Conservation (phyloP, 2,888 invertebrate genomes). For the Eilema griseolum region DNA sequence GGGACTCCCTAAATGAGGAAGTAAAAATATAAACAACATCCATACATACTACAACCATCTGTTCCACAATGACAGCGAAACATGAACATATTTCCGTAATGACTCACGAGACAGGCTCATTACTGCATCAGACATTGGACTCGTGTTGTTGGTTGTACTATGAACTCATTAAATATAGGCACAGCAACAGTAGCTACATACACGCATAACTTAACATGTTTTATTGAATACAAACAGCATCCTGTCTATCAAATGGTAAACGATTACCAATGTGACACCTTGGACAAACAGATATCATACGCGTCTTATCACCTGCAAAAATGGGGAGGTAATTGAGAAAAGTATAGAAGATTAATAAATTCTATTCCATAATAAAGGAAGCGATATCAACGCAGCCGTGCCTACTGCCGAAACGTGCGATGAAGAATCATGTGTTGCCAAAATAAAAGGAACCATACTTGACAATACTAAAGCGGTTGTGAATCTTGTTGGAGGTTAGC, state of each 20-base stretch:
- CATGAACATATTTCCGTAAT: conserved; percentile 45
- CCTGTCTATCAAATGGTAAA: neutral
- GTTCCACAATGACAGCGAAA: conserved; percentile 45
- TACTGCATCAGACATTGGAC: conserved; percentile 42
- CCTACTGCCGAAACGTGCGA: no score
- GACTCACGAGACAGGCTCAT: conserved; percentile 51
- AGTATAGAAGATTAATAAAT: no score
- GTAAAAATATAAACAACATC: conserved; percentile 26
- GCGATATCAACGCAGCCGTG: no score
- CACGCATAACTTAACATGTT: neutral
- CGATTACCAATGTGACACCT: neutral
- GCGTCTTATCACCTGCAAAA: neutral
- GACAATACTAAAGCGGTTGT: no score
- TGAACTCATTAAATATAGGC: neutral
- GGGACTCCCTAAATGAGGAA: conserved; percentile 25
- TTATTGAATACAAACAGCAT: neutral
- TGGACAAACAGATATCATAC: neutral
- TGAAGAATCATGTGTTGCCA: no score
- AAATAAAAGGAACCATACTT: no score
- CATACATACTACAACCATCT: conserved; percentile 22
- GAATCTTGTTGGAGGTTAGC: neutral
- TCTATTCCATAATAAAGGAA: no score
- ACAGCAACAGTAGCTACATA: neutral
- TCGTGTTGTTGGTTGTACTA: conserved; percentile 24
- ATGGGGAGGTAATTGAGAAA: neutral